Evolutionary conservation across 2,797 vertebrate genomes (phyloP), one percentile per base, ranked within the genome.

Genomic region (Ptychobarbus kaznakovi): DNA sequence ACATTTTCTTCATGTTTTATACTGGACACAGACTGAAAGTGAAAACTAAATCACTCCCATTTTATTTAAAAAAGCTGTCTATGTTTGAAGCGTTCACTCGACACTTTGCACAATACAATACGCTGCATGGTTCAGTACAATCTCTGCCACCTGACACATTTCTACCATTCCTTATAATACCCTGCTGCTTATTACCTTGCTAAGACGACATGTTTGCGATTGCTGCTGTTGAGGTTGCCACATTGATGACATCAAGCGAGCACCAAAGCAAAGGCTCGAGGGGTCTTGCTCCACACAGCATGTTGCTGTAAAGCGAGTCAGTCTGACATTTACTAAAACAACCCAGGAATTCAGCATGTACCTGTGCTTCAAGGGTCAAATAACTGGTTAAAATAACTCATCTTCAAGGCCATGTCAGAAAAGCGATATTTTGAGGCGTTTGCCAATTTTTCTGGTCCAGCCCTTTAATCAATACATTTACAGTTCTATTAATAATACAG

Each of bases 401-500:
- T 74, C 73, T 53, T 53, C 25, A 74, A 40, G 56, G 66, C 73
- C 35, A 6, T 84, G 85, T 81, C 82, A 86, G 83, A 86, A 89
- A 86, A 88, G 70, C 87, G 16, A 89, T 85, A 81, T 38, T 10
- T 22, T 38, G 44, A 44, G 49, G 56, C 38, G n/a, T 69, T 77
- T 38, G n/a, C 42, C 58, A 74, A 85, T 89, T 79, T 72, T 63
- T 85, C 61, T 68, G 6, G 16, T 13, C 42, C 80, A 65, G 25
- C 63, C 51, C 32, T 46, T 78, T 74, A 79, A 88, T 85, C 69
- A 68, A 89, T 85, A 79, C 16, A n/a, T 85, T 80, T 85, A 68
- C 80, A 11, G 18, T 82, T 85, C 70, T 86, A 81, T 81, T 82
- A 82, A 85, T 40, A 85, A 84, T 74, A 80, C 83, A 85, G 44